Percentiles rank a stretch among this genome's conserved stretches.
These are phyloP conservation scores for Lutjanus erythropterus DNA, from an alignment of 2,113 vertebrate genomes.

Conservation along the genomic window DNA sequence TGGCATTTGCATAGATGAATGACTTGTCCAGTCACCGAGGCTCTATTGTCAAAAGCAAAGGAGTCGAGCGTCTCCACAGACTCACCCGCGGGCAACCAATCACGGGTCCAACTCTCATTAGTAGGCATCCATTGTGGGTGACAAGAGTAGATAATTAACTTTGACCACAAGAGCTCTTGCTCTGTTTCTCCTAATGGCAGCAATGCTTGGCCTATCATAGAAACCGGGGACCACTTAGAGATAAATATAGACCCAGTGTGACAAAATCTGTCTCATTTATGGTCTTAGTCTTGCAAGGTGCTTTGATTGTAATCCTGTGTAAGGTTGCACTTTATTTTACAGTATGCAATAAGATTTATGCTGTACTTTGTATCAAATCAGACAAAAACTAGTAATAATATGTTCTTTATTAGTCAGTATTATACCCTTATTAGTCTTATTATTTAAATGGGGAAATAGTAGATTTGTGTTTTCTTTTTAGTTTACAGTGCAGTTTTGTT, in stretches of 20 bases:
- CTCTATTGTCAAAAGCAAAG: constrained; percentile 93
- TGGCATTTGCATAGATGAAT: constrained; percentile 97
- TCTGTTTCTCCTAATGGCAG: constrained; percentile 44
- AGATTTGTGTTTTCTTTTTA: no score
- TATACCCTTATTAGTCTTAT: no score
- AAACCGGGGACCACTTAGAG: constrained; percentile 15
- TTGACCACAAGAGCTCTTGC: constrained; percentile 89
- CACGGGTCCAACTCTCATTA: constrained; percentile 92
- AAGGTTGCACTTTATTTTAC: no score
- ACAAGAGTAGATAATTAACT: constrained; percentile 95
- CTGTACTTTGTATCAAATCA: no score
- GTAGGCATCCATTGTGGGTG: constrained; percentile 91
- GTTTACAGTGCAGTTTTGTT: no score
- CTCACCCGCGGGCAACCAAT: constrained; percentile 90
- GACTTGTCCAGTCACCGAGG: constrained; percentile 92
- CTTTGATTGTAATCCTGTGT: constrained; percentile 25
- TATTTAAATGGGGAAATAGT: no score
- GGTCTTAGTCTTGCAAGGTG: constrained; percentile 17
- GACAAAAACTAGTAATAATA: no score
- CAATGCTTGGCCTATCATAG: constrained; percentile 30
- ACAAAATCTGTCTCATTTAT: constrained; percentile 27
- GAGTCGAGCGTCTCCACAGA: constrained; percentile 91
- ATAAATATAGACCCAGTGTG: constrained; percentile 41
- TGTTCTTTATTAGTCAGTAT: no score
- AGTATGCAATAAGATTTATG: no score